Evolutionary conservation across 2,113 vertebrate genomes (phyloP).

Genomic region (Chaenocephalus aceratus): DNA sequence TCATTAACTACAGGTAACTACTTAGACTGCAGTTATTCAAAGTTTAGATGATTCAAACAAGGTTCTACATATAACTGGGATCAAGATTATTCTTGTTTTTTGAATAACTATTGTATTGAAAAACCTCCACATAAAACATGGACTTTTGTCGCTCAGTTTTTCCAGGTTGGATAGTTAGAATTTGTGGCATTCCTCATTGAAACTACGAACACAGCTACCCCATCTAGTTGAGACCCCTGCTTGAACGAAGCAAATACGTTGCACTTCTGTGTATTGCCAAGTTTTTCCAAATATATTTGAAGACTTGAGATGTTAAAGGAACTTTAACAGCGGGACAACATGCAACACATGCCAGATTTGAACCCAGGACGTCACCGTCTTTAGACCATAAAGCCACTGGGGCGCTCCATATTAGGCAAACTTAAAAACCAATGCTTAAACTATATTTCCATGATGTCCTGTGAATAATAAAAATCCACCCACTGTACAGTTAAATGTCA

Average conservation of each 20-base stretch:
- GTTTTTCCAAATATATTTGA: background rate
- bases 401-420: slow-evolving; percentile 15
- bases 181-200: slow-evolving; percentile 65
- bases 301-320: background rate
- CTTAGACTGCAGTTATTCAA: background rate
- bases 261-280: background rate
- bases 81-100: background rate
- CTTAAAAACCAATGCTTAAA: background rate
- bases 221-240: background rate
- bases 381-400: background rate
- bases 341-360: background rate
- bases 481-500: background rate
- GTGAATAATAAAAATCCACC: background rate
- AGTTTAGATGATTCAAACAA: no score
- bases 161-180: slow-evolving; percentile 50
- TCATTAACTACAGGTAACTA: background rate
- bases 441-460: slow-evolving; percentile 1
- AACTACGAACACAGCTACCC: slow-evolving; percentile 50
- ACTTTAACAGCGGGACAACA: background rate
- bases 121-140: slow-evolving; percentile 31
- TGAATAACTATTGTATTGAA: background rate
- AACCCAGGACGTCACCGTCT: slow-evolving; percentile 1
- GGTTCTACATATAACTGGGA: no score
- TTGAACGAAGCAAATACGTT: slow-evolving; percentile 9
- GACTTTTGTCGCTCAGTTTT: slow-evolving; percentile 53